phyloP scores from a whole-genome alignment of 2,113 vertebrate genomes.

The Heptranchias perlo region DNA sequence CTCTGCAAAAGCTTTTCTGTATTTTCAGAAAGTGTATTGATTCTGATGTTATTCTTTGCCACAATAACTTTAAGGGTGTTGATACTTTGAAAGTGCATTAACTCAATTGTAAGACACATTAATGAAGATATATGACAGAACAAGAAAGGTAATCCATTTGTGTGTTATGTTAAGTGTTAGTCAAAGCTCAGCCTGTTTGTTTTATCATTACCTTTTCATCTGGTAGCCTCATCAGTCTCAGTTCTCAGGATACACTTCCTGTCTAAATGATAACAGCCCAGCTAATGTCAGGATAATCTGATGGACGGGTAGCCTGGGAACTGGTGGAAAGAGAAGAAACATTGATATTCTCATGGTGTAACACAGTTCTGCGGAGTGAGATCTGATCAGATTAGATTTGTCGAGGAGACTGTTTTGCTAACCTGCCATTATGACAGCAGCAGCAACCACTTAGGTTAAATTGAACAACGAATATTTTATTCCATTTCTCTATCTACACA shows the following conservation, averaged over 20 bases:
- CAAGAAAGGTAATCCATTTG: slow-evolving; percentile 9
- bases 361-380: not conserved
- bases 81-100: not conserved
- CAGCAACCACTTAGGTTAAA: not conserved
- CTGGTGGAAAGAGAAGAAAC: not conserved
- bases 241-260: slow-evolving; percentile 16
- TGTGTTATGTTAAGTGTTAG: not conserved
- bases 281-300: not conserved
- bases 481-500: not conserved
- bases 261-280: not conserved
- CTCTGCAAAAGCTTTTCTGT: not conserved
- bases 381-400: not conserved
- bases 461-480: not conserved
- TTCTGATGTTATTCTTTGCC: not conserved
- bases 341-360: slow-evolving; percentile 1
- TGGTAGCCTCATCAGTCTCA: not conserved
- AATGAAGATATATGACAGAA: not conserved
- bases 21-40: not conserved
- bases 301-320: not conserved
- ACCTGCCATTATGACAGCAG: not conserved
- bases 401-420: not conserved
- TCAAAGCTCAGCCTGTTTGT: not conserved
- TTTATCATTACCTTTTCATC: slow-evolving; percentile 7
- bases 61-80: not conserved
- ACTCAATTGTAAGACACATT: not conserved